Percentiles rank a stretch among this genome's conserved stretches.
These are phyloP conservation scores for Cyprinella venusta DNA, from an alignment of 2,797 vertebrate species.

Conservation along the genomic window DNA sequence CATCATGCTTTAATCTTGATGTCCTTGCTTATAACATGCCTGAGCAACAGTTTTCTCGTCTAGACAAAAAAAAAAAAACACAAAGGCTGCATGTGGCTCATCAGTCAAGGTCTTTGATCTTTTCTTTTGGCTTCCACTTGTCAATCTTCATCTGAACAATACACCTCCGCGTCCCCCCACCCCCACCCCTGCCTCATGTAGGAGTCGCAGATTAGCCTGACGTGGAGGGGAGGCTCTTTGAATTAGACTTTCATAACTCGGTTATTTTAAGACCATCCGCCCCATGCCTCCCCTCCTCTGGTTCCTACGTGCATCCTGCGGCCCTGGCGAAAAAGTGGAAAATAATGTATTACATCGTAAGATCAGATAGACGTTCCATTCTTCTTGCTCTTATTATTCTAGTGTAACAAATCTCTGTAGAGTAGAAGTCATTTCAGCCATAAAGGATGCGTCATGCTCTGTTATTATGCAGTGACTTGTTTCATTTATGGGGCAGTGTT, in stretches of 20 bases:
- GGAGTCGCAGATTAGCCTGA: conserved; percentile 55
- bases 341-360: conserved; percentile 39
- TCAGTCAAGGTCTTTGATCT: conserved; percentile 64
- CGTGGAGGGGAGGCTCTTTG: conserved; percentile 49
- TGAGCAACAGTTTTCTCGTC: conserved; percentile 58
- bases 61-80: conserved; percentile 62
- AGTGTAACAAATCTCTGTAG: conserved; percentile 38
- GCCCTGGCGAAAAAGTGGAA: conserved; percentile 32
- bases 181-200: conserved; percentile 2
- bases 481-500: conserved; percentile 28
- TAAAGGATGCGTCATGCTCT: conserved; percentile 4
- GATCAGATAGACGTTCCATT: conserved; percentile 45
- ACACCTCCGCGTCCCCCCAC: conserved; percentile 33
- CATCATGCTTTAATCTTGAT: conserved; percentile 56
- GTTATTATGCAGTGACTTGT: not conserved
- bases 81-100: conserved; percentile 58
- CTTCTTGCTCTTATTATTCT: conserved; percentile 47
- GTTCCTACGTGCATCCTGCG: conserved; percentile 21
- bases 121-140: conserved; percentile 57
- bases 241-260: conserved; percentile 59
- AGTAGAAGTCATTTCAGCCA: conserved; percentile 20
- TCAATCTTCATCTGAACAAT: conserved; percentile 63
- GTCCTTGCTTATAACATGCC: conserved; percentile 57
- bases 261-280: conserved; percentile 57
- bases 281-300: conserved; percentile 43